Percentiles rank a stretch among this genome's conserved stretches.
Evolutionary conservation across 2,797 vertebrate genomes (phyloP).

Genomic region (Dryobates pubescens): DNA sequence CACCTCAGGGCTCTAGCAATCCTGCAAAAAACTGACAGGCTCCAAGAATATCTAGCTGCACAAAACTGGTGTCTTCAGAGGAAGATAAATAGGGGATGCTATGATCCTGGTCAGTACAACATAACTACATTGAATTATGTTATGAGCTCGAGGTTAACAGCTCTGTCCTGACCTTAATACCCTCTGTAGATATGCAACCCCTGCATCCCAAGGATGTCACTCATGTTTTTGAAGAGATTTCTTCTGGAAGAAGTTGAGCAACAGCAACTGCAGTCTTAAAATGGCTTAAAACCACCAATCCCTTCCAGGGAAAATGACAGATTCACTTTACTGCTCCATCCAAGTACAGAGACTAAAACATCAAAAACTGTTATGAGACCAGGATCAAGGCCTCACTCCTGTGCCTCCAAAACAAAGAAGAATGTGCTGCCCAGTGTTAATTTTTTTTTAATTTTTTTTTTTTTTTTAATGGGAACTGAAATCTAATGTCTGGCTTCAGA

Average conservation of each 20-base stretch:
- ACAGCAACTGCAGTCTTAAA: not conserved
- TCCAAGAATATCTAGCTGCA: not conserved
- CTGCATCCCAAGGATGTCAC: not conserved
- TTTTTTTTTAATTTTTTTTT: no score
- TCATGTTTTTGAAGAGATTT: not conserved
- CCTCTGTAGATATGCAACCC: not conserved
- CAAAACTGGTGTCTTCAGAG: not conserved
- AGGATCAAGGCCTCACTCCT: not conserved
- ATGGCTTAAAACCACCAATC: not conserved
- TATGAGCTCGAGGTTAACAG: not conserved
- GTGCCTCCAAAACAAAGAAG: not conserved
- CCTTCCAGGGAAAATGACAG: not conserved
- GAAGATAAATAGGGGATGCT: not conserved
- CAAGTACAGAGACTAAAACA: not conserved
- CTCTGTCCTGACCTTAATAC: not conserved
- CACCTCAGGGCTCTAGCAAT: not conserved
- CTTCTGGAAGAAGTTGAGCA: not conserved
- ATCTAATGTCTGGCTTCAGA: not conserved
- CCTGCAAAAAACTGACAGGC: not conserved
- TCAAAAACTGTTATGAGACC: not conserved
- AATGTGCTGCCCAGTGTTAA: not conserved
- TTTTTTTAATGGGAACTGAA: not conserved
- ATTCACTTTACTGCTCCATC: not conserved
- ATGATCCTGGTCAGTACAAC: not conserved
- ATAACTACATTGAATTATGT: not conserved